These are phyloP conservation scores for Myocastor coypus DNA, from an alignment of 2,113 vertebrate genomes.

Conservation along the genomic window DNA sequence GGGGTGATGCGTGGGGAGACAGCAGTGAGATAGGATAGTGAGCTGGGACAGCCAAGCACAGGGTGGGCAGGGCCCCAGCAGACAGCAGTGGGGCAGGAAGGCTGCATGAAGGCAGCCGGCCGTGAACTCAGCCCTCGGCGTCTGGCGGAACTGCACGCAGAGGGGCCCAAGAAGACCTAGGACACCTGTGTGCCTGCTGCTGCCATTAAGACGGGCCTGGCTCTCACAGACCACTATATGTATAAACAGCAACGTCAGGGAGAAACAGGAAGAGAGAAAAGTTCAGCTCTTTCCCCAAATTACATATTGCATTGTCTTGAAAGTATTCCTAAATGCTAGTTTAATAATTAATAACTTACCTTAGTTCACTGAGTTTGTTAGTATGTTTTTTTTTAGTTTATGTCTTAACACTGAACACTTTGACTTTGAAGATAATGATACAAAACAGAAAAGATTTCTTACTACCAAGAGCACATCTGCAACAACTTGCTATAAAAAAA, in stretches of 20 bases:
- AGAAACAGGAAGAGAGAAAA: background rate
- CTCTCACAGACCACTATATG: background rate
- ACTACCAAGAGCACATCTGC: background rate
- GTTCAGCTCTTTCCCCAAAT: background rate
- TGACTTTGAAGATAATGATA: background rate
- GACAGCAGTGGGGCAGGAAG: background rate
- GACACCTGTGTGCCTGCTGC: background rate
- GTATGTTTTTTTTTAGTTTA: background rate
- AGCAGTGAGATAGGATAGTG: background rate
- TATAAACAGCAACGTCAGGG: background rate
- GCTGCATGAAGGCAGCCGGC: background rate
- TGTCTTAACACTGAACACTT: background rate
- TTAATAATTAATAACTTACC: background rate
- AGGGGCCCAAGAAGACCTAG: background rate
- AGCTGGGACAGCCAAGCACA: background rate
- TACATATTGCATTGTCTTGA: background rate
- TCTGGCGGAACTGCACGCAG: background rate
- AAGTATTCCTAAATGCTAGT: background rate
- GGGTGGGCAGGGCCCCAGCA: background rate
- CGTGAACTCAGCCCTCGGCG: background rate
- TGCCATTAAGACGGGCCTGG: background rate
- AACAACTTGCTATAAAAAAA: conserved; percentile 27
- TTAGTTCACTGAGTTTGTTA: background rate
- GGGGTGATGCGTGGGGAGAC: background rate
- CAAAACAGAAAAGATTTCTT: conserved; percentile 10